Conservation (phyloP, 2,113 vertebrate genomes). For the Callospermophilus lateralis region DNA sequence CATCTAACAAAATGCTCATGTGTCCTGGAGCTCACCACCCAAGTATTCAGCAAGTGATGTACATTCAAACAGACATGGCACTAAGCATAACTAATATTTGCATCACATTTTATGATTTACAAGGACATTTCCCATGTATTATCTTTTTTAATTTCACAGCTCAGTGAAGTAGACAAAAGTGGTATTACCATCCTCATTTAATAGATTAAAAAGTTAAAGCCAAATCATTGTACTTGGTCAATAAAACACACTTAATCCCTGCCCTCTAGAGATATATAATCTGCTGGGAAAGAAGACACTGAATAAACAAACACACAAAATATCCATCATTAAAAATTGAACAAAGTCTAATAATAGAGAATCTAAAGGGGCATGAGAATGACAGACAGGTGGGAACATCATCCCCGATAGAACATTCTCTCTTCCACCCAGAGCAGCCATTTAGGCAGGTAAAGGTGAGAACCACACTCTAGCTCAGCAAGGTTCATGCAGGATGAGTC, state of each 20-base stretch:
- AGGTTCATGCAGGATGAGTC: fast-evolving
- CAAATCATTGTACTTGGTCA: conserved; percentile 58
- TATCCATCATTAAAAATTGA: conserved; percentile 6
- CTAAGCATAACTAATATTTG: conserved; percentile 10
- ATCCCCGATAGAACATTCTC: not conserved
- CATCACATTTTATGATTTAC: conserved; percentile 46
- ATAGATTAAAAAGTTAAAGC: conserved; percentile 68
- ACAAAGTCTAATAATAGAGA: conserved; percentile 25
- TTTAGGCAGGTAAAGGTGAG: not conserved
- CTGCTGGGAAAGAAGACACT: not conserved
- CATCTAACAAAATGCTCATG: conserved; percentile 9
- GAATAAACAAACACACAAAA: conserved; percentile 36
- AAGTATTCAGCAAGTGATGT: not conserved
- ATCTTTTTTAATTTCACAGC: conserved; percentile 78
- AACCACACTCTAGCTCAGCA: not conserved
- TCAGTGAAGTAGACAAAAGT: conserved; percentile 67
- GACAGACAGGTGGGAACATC: not conserved
- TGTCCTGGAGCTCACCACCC: not conserved
- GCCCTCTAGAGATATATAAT: conserved; percentile 15
- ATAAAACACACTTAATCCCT: conserved; percentile 55
- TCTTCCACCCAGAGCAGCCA: not conserved
- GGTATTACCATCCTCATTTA: conserved; percentile 51
- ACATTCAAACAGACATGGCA: not conserved
- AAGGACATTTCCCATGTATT: conserved; percentile 45
- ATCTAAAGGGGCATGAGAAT: not conserved